Base-by-base conservation (phyloP, 2,888 invertebrate species). In the Melanotus villosus region DNA sequence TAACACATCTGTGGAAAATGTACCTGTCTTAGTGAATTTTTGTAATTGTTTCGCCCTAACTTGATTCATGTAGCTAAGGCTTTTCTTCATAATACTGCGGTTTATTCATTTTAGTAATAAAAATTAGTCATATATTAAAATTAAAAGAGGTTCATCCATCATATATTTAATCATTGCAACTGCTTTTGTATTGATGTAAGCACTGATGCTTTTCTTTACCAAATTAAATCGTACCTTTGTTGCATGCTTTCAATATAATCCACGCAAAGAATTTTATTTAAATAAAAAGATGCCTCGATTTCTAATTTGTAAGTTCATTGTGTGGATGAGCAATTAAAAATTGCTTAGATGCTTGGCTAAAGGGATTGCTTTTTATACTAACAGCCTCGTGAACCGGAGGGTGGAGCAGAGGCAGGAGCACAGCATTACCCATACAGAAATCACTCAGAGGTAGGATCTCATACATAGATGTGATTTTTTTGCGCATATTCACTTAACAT, bases 361-460 rank as follows among this genome's bases (percentile, higher is more conserved):
- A 70, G 56, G 73, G 67, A 67, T 73, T 75, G 75, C 70, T 73
- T 72, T 73, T 74, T 73, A 75, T 73, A 76, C 77, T 76, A 71
- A 80, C 85, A 90, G 90, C 87, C 88, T 90, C 87, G 89, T 90
- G 87, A 90, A 89, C 85, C 88, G 90, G 81, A 87, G 90, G 83
- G 88, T 90, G 84, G 89, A 89, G 85, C 89, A 89, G 85, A 87
- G 89, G 81, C 89, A 89, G 85, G 89, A 90, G 84, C 90, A 89
- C 86, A 89, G 88, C 85, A 88, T 90, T 83, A 90, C 90, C 78
- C 89, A 88, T 84, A 90, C 89, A 82, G 89, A 90, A 86, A 88
- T 89, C 80, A 89, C 89, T 77, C 89, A 90, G 87, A 90, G 89
- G 89, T 89, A 85, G 81, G 82, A 70, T n/a, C 70, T 70, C 30